Evolutionary conservation across 1,140 invertebrate genomes (phyloP), one percentile per base, ranked within the genome.

Genomic region (Hydropsyche tenuis): DNA sequence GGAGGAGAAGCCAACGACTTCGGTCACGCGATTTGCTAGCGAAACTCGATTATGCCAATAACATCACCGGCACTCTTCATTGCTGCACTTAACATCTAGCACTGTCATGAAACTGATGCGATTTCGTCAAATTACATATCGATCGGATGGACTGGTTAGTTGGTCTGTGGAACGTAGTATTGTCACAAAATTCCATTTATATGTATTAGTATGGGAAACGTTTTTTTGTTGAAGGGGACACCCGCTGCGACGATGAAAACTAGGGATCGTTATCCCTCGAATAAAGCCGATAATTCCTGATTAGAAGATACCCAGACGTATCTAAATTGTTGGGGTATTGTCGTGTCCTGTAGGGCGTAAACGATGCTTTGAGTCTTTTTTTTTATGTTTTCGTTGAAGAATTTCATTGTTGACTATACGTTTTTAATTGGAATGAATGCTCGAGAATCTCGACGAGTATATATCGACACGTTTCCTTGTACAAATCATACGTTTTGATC

Each of bases 41-140:
- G 12, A 27, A 60, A 60, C 56, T 60, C 56, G 56, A 60, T 60
- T 60, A 60, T 60, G 23, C 56, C 22, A 60, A 60, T 16, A 16
- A 14, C 16, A 9, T 37, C 9, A 37, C 30, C 30, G 30, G 30
- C 30, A 37, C 30, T 37, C 30, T 37, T 37, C 30, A 37, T 37
- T 9, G 30, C 30, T 4, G 9, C 30, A 37, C 30, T 37, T 37
- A 37, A 37, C 30, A 37, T 37, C 9, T 37, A 37, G 9, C 30
- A 37, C 9, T 9, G 30, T 9, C n/a, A n/a, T n/a, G n/a, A 37
- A 37, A 9, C 30, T 37, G 30, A 3, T 37, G 30, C n/a, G n/a
- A n/a, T n/a, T n/a, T n/a, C n/a, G n/a, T n/a, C n/a, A n/a, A n/a
- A n/a, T n/a, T n/a, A n/a, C n/a, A n/a, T n/a, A n/a, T n/a, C n/a